Base-by-base conservation (phyloP, 2,113 vertebrate species). In the Deroptyus accipitrinus region DNA sequence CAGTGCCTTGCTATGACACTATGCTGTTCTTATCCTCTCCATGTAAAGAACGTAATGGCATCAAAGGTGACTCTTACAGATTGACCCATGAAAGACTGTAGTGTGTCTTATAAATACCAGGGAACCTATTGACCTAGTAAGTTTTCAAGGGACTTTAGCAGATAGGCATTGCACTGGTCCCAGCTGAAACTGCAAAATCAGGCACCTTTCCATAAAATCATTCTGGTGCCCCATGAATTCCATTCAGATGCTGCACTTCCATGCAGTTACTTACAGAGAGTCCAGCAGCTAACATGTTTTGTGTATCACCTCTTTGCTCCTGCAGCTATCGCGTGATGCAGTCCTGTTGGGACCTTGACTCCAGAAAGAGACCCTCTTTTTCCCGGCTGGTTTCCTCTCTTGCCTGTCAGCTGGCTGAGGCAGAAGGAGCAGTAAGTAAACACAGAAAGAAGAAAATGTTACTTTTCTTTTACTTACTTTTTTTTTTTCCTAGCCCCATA, bases 271-370 rank as follows among this genome's bases (percentile, higher is more conserved):
- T 54, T 54, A 33, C 3, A 68, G n/a, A 46, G 11, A 81, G 7
- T 25, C 13, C 18, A 70, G 54, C 16, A 73, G 25, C 35, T 87
- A 39, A 54, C 4, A 7, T 1, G 4, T 72, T 74, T 88, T 67
- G 30, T 76, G 6, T 70, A 39, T 11, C 41, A 30, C 20, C 14
- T 78, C 27, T 89, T 92, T 95, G 35, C 67, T 90, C 81, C 92
- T 95, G 17, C 95, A 99, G 99, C 93, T 99, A 99, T n/a, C 51
- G 25, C 8, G 90, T 99, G 44, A 99, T 99, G 99, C 97, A 98
- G 22, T 98, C 97, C 81, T 99, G 99, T 95, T 99, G 99, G 99
- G 97, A 98, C 69, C 98, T 99, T 80, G 98, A 99, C 92, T 98
- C 98, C 7, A 93, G 91, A 78, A 97, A 98, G 86, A 98, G 99